Evolutionary conservation across 2,888 invertebrate genomes (phyloP), one percentile per base, ranked within the genome.

Genomic region (Conchocele bisecta): DNA sequence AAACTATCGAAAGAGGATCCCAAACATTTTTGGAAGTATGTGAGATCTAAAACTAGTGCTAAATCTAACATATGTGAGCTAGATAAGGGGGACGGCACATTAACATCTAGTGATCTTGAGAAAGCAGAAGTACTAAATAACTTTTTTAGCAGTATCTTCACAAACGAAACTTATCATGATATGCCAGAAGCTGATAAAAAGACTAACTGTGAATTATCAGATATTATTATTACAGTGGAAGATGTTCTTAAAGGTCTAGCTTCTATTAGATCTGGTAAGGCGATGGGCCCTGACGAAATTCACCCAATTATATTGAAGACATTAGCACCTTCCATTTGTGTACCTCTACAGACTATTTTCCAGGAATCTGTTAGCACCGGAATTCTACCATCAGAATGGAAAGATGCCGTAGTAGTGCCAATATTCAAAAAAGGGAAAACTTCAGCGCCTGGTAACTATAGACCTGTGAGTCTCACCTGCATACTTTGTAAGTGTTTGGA

Each of bases 11-110:
- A 6, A 48, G 26, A 48, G 6, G 31, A 48, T 28, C 48, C 48
- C 4, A 48, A 48, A 48, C 31, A 28, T 20, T 48, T 48, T 28
- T 48, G 48, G 48, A 48, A 48, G 22, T 48, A 48, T 48, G 48
- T 48, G 6, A 24, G 15, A 15, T 9, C 48, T 3, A 48, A 48
- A 48, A 48, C 48, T 7, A 3, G 31, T 9, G 31, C 48, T n/a
- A 9, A n/a, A 29, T 5, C 28, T 28, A 31, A 3, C 6, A 28
- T 48, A 20, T 28, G 48, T 26, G 48, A 48, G 15, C 48, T 48
- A 20, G 31, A 48, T 9, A 17, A 48, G 29, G 31, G 15, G 9
- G 6, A 6, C 31, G 48, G 48, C 17, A 28, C 15, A 28, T 29
- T 29, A 28, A 17, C 31, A 2, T 28, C 48, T 4, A 31, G 31